Base-by-base conservation (phyloP, 2,888 invertebrate genomes). In the Idaea biselata region DNA sequence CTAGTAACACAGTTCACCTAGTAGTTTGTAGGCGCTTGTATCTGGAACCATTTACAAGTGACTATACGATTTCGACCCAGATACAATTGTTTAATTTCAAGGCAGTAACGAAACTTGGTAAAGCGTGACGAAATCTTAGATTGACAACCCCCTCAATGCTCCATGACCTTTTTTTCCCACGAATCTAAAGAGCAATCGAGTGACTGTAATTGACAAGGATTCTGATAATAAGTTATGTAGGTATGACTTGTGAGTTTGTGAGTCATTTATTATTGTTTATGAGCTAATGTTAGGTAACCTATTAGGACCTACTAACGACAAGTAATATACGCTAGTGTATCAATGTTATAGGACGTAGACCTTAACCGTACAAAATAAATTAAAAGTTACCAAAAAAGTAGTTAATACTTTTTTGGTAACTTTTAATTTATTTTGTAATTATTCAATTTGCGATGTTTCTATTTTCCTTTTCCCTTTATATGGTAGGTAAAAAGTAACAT, bases 11-110 rank as follows among this genome's bases (percentile, higher is more conserved):
- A 25, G 25, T 25, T 25, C 25, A 25, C 25, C 25, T 5, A 25
- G 5, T 25, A 25, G 25, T 25, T 25, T 25, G 3, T 25, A 25
- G 25, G 25, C 5, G 25, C 25, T 25, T 25, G 25, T 25, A 25
- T 25, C 25, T 59, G 58, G 58, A 57, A 18, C 8, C 58, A 63
- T 61, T 78, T 78, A 74, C 74, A 71, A 67, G 58, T 67, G 73
- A 87, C 84, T 79, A 81, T 82, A 68, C 65, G 63, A 70, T 68
- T 65, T 83, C 78, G 84, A 82, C 82, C 81, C 77, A 83, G 76
- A 76, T 82, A 75, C 81, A 69, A 85, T 83, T 86, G 84, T 83
- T 81, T 77, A 77, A 77, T 76, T 79, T 79, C 88, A 89, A 88
- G 90, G 90, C 58, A 64, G 63, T 63, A 65, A 60, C 58, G 59